phyloP scores from a whole-genome alignment of 2,797 vertebrate genomes.

The Sebastes alutus region DNA sequence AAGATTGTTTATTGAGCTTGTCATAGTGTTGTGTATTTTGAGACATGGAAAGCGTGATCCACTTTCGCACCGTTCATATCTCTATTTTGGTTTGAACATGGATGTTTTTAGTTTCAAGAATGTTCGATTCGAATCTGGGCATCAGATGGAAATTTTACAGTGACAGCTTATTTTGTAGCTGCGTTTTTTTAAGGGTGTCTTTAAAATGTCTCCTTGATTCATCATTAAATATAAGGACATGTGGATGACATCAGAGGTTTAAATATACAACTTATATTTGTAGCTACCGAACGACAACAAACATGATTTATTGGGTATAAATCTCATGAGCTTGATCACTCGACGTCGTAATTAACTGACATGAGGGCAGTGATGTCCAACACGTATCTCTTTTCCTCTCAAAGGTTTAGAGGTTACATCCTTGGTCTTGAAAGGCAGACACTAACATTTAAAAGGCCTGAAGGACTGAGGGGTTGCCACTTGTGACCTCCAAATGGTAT shows the following conservation, averaged over 20 bases:
- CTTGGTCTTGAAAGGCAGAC: conserved; percentile 82
- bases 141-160: not conserved
- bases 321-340: conserved; percentile 43
- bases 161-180: conserved; percentile 5
- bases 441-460: conserved; percentile 85
- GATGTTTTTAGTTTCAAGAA: not conserved
- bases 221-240: conserved; percentile 18
- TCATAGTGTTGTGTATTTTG: conserved; percentile 42
- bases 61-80: not conserved
- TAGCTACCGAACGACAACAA: conserved; percentile 38
- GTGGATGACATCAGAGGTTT: conserved; percentile 17
- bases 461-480: conserved; percentile 76
- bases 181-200: not conserved
- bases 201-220: conserved; percentile 30
- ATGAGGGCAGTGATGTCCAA: conserved; percentile 48
- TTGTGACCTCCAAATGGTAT: conserved; percentile 86
- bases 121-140: not conserved
- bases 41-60: conserved; percentile 10
- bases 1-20: conserved; percentile 42
- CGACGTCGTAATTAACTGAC: conserved; percentile 52
- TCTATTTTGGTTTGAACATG: not conserved
- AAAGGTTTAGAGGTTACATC: conserved; percentile 79
- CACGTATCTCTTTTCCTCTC: conserved; percentile 66
- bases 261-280: conserved; percentile 46
- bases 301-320: conserved; percentile 48